Evolutionary conservation across 1,140 invertebrate genomes (phyloP), one percentile per base, ranked within the genome.

Genomic region (Diorhabda elongata): DNA sequence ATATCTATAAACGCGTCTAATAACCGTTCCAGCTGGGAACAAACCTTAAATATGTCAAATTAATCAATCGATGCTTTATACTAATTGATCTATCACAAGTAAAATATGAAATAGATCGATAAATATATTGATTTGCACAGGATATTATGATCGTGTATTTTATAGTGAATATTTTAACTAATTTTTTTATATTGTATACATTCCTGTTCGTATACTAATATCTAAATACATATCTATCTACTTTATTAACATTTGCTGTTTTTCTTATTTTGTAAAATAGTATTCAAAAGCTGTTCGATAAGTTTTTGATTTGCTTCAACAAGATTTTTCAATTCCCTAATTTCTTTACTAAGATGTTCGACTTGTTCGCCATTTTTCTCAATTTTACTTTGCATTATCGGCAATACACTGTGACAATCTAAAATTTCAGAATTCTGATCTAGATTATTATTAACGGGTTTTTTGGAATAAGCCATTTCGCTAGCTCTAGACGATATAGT

Each of bases 341-440:
- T 84, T 79, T 89, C 87, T 76, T 84, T 84, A 43, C 85, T 85
- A 68, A 89, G 76, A 67, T 83, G 81, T 64, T 87, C 86, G 58
- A 89, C 85, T 68, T 84, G 84, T 71, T 88, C 87, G 0, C 83
- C 83, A 70, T 85, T 87, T 69, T 88, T 86, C 59, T 89, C 87
- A 42, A 89, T 82, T 76, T 87, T 86, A 64, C 82, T 85, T 59
- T 87, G 87, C 45, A 89, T 66, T 63, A 84, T 83, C 41, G 83
- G 84, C 70, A 88, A 68, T 59, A 80, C 85, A 66, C 72, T 79
- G 69, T 58, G 77, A 63, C 82, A 76, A 65, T 85, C 84, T 1
- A 82, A 81, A 66, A 85, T 81, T 61, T 85, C 85, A 72, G 81
- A 79, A 45, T 81, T 80, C 6, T 83, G 73, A 68, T 81, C 83